Evolutionary conservation across 2,113 vertebrate species (phyloP).

Genomic region (Pseudorasbora parva): DNA sequence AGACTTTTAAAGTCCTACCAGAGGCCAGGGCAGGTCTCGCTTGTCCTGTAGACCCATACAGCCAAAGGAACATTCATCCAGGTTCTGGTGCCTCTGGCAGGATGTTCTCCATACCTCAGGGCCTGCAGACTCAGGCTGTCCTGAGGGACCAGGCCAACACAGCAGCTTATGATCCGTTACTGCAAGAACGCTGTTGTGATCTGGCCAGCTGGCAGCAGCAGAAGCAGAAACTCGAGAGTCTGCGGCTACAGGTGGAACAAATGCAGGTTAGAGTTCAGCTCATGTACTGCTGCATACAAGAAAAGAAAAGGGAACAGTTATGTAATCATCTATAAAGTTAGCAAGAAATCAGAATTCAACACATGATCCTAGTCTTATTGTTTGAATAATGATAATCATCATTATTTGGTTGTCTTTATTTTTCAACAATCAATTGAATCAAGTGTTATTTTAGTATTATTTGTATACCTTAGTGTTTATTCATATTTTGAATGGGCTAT

Average conservation of each 20-base stretch:
- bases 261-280: conserved; percentile 83
- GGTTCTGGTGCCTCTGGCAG: conserved; percentile 67
- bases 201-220: conserved; percentile 86
- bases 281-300: background rate
- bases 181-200: conserved; percentile 79
- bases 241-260: conserved; percentile 89
- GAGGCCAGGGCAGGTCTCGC: conserved; percentile 74
- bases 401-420: background rate
- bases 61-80: conserved; percentile 66
- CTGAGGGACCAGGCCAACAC: conserved; percentile 73
- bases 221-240: conserved; percentile 83
- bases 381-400: too few species aligned
- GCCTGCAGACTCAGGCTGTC: conserved; percentile 75
- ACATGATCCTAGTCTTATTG: too few species aligned
- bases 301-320: background rate
- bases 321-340: background rate
- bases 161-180: conserved; percentile 71
- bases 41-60: conserved; percentile 65
- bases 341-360: background rate
- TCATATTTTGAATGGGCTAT: background rate
- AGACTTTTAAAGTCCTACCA: conserved; percentile 82
- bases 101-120: conserved; percentile 73
- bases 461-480: background rate
- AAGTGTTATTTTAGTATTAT: background rate
- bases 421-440: background rate